Conservation (phyloP, 2,888 invertebrate species). For the Linnaemya tessellans region DNA sequence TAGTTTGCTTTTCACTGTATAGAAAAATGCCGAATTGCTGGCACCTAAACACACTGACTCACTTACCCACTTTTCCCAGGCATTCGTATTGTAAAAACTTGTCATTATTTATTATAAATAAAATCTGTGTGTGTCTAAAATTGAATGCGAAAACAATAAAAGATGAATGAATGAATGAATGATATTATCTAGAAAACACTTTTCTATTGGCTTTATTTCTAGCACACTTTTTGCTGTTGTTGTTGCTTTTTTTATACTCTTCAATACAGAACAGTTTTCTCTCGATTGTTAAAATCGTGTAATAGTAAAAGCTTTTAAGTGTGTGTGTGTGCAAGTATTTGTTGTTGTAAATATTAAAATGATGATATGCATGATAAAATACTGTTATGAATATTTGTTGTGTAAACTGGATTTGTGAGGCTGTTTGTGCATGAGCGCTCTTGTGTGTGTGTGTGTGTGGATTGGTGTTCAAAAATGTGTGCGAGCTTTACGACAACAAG, state of each 20-base stretch:
- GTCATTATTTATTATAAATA: constrained; percentile 47
- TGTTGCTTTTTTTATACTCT: constrained; percentile 27
- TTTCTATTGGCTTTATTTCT: constrained; percentile 60
- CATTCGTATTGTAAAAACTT: constrained; percentile 11
- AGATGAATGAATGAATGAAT: constrained; percentile 39
- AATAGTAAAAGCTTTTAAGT: constrained; percentile 4
- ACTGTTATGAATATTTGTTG: constrained; percentile 26
- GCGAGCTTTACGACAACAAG: constrained; percentile 35
- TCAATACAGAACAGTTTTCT: neutral
- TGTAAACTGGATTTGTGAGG: too few species aligned
- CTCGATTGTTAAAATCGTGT: neutral
- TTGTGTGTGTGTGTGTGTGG: neutral
- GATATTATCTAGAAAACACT: constrained; percentile 63
- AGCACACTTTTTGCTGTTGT: neutral
- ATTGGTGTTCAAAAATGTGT: neutral
- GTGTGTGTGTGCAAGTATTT: constrained; percentile 25
- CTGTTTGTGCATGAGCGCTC: neutral
- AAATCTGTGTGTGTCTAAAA: constrained; percentile 5
- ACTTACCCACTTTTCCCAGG: neutral
- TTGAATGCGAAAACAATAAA: constrained; percentile 27
- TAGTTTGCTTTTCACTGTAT: neutral
- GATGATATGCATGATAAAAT: constrained; percentile 57
- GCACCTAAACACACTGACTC: neutral
- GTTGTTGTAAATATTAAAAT: constrained; percentile 65
- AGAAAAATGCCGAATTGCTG: neutral